Base-by-base conservation (phyloP, 2,797 vertebrate species). In the Acanthurus leucopareius region DNA sequence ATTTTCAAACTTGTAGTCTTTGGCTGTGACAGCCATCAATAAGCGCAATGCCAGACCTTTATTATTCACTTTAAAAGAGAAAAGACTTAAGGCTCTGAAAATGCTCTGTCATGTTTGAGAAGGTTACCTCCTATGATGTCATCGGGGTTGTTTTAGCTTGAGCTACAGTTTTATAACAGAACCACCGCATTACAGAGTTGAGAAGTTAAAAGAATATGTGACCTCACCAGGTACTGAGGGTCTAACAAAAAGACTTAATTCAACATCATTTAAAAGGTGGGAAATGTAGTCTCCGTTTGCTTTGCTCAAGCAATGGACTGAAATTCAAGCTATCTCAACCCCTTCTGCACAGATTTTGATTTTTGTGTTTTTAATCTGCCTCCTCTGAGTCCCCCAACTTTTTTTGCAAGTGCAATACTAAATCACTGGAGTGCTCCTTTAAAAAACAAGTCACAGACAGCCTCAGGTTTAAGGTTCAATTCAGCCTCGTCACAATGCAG, bases 401-500 rank as follows among this genome's bases (percentile, higher is more conserved):
- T 42, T 65, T 65, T 51, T 10, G 7, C 10, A 57, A 59, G n/a
- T 65, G 28, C 71, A 53, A n/a, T 20, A 47, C 57, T 19, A 60
- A 60, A 67, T 78, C 22, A 49, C 68, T 49, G 45, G 20, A 49
- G 48, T 45, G 42, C 5, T 35, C 60, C 19, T 83, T 70, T 60
- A 69, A 58, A 66, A 73, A 72, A 52, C 58, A 80, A 80, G 72
- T 72, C 68, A 75, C 74, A 75, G 65, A 75, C 59, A 70, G 75
- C 80, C 62, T 70, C 15, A 0, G 65, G 85, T 81, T 85, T 49
- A 65, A 54, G n/a, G 28, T 85, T 5, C 76, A 44, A 83, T 67
- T 73, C 61, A 61, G 47, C 64, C 69, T 83, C 45, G 67, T 86
- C 73, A 83, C 75, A 79, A 64, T 69, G 80, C 49, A 61, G 42